Conservation (phyloP, 2,888 invertebrate species). For the Rotaria socialis region DNA sequence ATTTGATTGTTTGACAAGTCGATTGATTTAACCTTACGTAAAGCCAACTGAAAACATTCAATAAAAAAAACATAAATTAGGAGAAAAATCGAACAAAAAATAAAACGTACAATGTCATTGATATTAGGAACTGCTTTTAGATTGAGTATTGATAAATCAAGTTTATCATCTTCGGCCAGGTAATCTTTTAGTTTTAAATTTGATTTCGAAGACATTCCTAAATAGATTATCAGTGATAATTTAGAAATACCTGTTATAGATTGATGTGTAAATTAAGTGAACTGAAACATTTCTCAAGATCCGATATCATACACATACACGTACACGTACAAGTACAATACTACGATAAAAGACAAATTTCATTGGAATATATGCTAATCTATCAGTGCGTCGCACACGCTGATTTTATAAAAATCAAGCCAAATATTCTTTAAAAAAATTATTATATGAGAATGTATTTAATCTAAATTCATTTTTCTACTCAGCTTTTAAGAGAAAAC, state of each 20-base stretch:
- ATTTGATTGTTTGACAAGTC: conserved; percentile 34
- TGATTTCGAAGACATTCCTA: neutral
- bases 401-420: too few species aligned
- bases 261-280: neutral
- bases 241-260: neutral
- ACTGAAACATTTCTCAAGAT: neutral
- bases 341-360: neutral
- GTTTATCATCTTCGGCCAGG: neutral
- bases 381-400: neutral
- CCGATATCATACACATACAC: too few species aligned
- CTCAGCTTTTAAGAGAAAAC: too few species aligned
- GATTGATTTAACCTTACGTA: conserved; percentile 14
- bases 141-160: conserved; percentile 20
- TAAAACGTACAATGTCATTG: neutral
- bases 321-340: too few species aligned
- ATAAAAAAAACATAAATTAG: neutral
- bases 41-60: neutral
- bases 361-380: neutral
- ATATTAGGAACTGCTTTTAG: neutral
- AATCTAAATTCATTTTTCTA: too few species aligned
- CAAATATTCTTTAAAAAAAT: too few species aligned
- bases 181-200: conserved; percentile 26
- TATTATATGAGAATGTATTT: too few species aligned
- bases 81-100: neutral
- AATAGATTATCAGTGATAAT: neutral